These are phyloP conservation scores for Drosophila aff. DNA, from an alignment of 1,140 invertebrate species.

Conservation along the genomic window DNA sequence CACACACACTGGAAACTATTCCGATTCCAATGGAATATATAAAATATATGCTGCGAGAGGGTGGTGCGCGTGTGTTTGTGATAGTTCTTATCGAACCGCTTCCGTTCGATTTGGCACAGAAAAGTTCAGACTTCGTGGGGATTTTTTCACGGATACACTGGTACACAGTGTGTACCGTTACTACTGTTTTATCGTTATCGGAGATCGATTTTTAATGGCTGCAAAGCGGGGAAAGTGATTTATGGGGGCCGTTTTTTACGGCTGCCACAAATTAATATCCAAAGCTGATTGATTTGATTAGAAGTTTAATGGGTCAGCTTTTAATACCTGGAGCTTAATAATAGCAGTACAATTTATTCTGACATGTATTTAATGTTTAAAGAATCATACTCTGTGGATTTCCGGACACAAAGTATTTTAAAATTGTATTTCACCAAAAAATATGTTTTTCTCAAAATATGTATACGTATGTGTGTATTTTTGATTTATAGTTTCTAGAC, in stretches of 20 bases:
- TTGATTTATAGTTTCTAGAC: constrained; percentile 1
- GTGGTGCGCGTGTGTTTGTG: constrained; percentile 12
- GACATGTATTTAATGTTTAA: background rate
- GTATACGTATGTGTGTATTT: too few species aligned
- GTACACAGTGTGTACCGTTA: constrained; percentile 5
- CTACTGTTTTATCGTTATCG: constrained; percentile 39
- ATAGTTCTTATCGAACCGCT: constrained; percentile 67
- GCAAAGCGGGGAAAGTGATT: constrained; percentile 52
- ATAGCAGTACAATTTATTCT: background rate
- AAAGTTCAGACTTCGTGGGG: constrained; percentile 21
- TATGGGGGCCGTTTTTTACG: constrained; percentile 45
- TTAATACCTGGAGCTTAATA: background rate
- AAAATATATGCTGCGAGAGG: constrained; percentile 3
- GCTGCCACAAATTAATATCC: constrained; percentile 40
- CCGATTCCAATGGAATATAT: constrained; percentile 11
- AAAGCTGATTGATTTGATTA: constrained; percentile 10
- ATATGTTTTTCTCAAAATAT: background rate
- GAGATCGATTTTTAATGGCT: constrained; percentile 58
- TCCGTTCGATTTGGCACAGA: constrained; percentile 72
- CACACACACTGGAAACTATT: constrained; percentile 32
- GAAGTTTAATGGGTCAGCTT: constrained; percentile 6
- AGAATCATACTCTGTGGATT: background rate
- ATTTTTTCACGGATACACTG: constrained; percentile 4
- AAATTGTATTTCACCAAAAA: background rate
- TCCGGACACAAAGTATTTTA: background rate